Conservation (phyloP, 1,140 invertebrate species). For the Subanguina moxae region DNA sequence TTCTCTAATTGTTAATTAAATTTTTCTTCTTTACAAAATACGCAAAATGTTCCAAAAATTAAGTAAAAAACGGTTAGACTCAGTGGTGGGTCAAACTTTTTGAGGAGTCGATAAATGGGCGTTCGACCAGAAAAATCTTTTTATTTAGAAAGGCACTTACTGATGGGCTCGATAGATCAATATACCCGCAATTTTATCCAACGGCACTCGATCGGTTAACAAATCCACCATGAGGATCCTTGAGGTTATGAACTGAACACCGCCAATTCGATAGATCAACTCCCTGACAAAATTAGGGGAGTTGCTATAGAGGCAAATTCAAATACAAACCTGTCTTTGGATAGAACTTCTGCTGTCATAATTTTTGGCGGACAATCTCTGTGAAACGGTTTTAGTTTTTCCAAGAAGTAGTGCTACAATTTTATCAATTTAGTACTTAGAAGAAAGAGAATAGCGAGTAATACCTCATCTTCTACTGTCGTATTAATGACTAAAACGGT, state of each 20-base stretch:
- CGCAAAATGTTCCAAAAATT: too few species aligned
- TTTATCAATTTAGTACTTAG: too few species aligned
- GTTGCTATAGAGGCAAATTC: neutral
- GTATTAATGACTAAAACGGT: slow-evolving; percentile 53
- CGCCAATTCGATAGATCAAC: slow-evolving; percentile 78
- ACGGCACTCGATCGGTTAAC: slow-evolving; percentile 81
- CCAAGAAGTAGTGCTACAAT: slow-evolving; percentile 47
- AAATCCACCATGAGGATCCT: slow-evolving; percentile 93
- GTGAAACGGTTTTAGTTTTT: slow-evolving; percentile 39
- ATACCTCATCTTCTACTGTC: slow-evolving; percentile 46
- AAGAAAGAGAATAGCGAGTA: slow-evolving; percentile 3
- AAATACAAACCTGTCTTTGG: slow-evolving; percentile 44
- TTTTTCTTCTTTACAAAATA: too few species aligned
- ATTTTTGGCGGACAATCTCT: slow-evolving; percentile 44
- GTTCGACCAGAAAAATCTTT: neutral
- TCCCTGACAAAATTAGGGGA: slow-evolving; percentile 53
- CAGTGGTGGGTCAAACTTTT: too few species aligned
- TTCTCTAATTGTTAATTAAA: too few species aligned
- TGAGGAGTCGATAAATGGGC: too few species aligned
- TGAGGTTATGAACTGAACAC: slow-evolving; percentile 81
- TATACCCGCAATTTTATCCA: slow-evolving; percentile 78
- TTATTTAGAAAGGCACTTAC: slow-evolving; percentile 24
- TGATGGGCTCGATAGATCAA: slow-evolving; percentile 86
- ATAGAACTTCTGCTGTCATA: slow-evolving; percentile 37
- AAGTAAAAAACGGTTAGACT: too few species aligned